Conservation (phyloP, 2,888 invertebrate species). For the Parapristionchus giblindavisi region DNA sequence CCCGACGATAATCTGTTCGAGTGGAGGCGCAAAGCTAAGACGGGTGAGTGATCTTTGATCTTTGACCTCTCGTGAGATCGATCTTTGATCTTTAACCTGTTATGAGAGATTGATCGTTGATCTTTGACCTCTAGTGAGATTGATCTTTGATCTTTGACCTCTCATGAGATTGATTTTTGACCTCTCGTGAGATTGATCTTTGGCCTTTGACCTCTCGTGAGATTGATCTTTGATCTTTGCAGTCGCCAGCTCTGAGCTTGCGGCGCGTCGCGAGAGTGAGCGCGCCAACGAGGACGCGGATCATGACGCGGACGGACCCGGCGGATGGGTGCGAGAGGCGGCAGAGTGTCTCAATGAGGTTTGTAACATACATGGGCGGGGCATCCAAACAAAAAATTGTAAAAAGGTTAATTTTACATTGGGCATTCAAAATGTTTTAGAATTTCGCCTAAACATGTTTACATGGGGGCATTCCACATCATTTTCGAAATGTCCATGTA, state of each 20-base stretch:
- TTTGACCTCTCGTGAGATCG: not conserved
- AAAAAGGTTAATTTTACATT: too few relatives aligned
- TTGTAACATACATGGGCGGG: too few relatives aligned
- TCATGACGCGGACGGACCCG: not conserved
- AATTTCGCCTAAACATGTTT: too few relatives aligned
- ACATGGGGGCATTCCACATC: too few relatives aligned
- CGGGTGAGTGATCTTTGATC: not conserved
- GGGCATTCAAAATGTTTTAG: too few relatives aligned
- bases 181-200: not conserved
- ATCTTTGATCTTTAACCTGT: not conserved
- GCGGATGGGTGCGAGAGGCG: conserved; percentile 41
- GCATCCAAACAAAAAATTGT: too few relatives aligned
- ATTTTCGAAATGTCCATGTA: too few relatives aligned
- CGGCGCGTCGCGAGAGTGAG: not conserved
- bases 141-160: not conserved
- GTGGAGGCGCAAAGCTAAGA: conserved; percentile 17
- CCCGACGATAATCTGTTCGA: conserved; percentile 26
- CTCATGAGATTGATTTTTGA: not conserved
- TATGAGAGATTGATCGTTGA: not conserved
- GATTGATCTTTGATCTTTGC: too few relatives aligned
- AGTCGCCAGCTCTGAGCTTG: too few relatives aligned
- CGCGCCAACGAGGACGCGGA: not conserved
- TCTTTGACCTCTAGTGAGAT: not conserved
- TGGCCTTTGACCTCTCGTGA: not conserved
- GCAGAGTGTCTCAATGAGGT: conserved; percentile 17